Conservation (phyloP, 2,797 vertebrate genomes). For the Ispidina picta region DNA sequence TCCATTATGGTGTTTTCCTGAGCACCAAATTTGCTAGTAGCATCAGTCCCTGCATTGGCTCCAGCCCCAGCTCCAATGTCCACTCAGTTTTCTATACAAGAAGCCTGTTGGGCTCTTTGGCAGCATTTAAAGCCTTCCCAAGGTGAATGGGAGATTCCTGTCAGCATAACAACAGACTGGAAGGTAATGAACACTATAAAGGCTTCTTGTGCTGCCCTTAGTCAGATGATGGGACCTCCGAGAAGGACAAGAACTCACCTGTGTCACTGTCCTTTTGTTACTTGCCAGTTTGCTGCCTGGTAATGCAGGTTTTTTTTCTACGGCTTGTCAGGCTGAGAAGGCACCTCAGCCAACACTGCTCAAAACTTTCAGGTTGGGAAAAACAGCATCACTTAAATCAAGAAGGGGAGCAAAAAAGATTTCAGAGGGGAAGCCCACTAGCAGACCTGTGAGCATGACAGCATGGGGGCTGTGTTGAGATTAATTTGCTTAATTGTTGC, state of each 20-base stretch:
- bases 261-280: no score
- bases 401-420: background rate
- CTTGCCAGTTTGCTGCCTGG: background rate
- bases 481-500: constrained; percentile 69
- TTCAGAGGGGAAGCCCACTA: background rate
- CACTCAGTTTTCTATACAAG: background rate
- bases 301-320: background rate
- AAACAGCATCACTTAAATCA: background rate
- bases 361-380: background rate
- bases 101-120: background rate
- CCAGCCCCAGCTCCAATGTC: background rate
- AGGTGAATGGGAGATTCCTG: background rate
- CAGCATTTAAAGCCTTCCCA: background rate
- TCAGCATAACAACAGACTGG: background rate
- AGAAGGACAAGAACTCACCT: background rate
- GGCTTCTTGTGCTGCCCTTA: background rate
- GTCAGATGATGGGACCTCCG: fast-evolving
- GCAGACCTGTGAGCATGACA: background rate
- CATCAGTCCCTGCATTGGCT: fast-evolving
- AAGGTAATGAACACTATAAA: background rate
- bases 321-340: background rate
- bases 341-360: fast-evolving
- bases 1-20: background rate
- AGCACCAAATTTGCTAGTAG: background rate
- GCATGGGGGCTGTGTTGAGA: background rate